Evolutionary conservation across 1,140 invertebrate genomes (phyloP), one percentile per base, ranked within the genome.

Genomic region (Drosophila busckii): DNA sequence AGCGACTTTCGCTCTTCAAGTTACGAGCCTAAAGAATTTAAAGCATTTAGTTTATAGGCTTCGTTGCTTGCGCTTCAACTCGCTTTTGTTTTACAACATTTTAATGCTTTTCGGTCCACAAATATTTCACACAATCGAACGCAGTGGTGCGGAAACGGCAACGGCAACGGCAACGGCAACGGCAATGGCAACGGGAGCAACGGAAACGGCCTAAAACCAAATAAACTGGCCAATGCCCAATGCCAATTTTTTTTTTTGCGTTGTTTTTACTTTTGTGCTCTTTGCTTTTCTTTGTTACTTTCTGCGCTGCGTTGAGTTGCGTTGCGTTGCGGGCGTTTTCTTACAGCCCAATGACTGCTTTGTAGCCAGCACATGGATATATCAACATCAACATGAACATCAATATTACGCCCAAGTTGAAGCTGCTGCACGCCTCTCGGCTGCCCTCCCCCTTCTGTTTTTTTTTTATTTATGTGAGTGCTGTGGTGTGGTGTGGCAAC

Each of bases 31-130:
- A n/a, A n/a, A n/a, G n/a, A n/a, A n/a, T n/a, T n/a, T n/a, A n/a
- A n/a, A n/a, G n/a, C n/a, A n/a, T n/a, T n/a, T n/a, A n/a, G n/a
- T n/a, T n/a, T n/a, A n/a, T n/a, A n/a, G n/a, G n/a, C n/a, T n/a
- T n/a, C n/a, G n/a, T n/a, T n/a, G n/a, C n/a, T n/a, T n/a, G n/a
- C n/a, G n/a, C n/a, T n/a, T n/a, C n/a, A n/a, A n/a, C n/a, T n/a
- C n/a, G n/a, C n/a, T n/a, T 64, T 70, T 70, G 69, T 73, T 73
- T 71, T 67, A 73, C 70, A 71, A 56, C 69, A 44, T 56, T 73
- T 71, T 71, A 58, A 71, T 68, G 63, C 35, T 29, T 46, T 26
- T 17, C 42, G 23, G 32, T 31, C 45, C 38, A 13, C 29, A 54
- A 62, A 73, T 61, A 52, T 67, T 67, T 63, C 63, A 41, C 62